phyloP scores from a whole-genome alignment of 2,888 invertebrate genomes.

The Orthonevra nobilis region DNA sequence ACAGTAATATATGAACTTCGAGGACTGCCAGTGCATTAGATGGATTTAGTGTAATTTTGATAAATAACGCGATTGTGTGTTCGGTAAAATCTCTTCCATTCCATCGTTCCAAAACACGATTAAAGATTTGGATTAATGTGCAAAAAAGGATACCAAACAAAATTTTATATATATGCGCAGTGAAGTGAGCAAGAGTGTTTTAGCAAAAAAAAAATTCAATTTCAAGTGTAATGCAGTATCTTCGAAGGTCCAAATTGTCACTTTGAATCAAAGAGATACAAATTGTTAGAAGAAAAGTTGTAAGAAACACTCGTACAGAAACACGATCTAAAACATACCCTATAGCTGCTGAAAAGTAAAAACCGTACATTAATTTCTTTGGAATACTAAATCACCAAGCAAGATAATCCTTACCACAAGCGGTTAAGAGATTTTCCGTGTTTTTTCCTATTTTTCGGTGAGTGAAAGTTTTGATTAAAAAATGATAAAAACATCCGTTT shows the following conservation, averaged over 20 bases:
- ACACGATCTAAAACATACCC: background rate
- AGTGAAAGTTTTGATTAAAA: too few species aligned
- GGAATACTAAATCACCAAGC: slow-evolving; percentile 40
- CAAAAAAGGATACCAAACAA: slow-evolving; percentile 25
- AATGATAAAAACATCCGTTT: too few species aligned
- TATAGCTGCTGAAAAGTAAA: too few species aligned
- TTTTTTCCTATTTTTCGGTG: slow-evolving; percentile 37
- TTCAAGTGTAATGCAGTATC: slow-evolving; percentile 8
- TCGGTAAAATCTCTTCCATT: slow-evolving; percentile 16
- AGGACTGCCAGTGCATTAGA: slow-evolving; percentile 28
- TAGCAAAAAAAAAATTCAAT: slow-evolving; percentile 7
- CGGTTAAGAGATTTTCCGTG: slow-evolving; percentile 15
- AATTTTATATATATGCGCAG: background rate
- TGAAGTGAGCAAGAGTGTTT: slow-evolving; percentile 37
- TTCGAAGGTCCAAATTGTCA: background rate
- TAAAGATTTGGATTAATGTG: slow-evolving; percentile 60
- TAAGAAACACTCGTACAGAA: background rate
- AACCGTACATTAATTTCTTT: too few species aligned
- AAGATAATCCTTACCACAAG: background rate
- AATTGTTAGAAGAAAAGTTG: background rate
- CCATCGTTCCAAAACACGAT: background rate
- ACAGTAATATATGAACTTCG: slow-evolving; percentile 50
- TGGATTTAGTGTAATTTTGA: slow-evolving; percentile 18
- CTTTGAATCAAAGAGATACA: background rate
- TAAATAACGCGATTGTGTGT: background rate